A percentile compares a stretch with the other conserved stretches of the same genome.
phyloP scores from a whole-genome alignment of 2,888 invertebrate species.

The Pandemis heparana region DNA sequence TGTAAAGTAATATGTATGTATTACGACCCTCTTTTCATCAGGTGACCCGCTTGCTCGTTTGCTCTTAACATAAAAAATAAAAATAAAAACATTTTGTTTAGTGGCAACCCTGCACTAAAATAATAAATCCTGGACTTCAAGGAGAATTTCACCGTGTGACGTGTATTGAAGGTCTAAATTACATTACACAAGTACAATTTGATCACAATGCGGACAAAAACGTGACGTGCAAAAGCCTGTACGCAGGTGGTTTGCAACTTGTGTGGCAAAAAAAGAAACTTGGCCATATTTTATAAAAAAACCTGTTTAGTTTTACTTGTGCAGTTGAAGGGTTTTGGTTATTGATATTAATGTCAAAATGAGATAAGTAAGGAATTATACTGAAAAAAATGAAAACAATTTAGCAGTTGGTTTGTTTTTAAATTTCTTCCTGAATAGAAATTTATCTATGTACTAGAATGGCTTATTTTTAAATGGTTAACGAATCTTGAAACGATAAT shows the following conservation, averaged over 20 bases:
- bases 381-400: too few relatives aligned
- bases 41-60: too few relatives aligned
- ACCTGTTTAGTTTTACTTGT: neutral
- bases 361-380: too few relatives aligned
- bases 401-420: too few relatives aligned
- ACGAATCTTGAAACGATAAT: too few relatives aligned
- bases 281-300: neutral
- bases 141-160: neutral
- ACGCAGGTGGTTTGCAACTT: conserved; percentile 10
- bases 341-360: neutral
- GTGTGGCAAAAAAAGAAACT: conserved; percentile 11
- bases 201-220: conserved; percentile 1
- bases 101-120: neutral
- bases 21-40: too few relatives aligned
- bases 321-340: neutral
- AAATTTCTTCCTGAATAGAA: too few relatives aligned
- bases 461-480: too few relatives aligned
- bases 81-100: too few relatives aligned
- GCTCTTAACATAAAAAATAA: too few relatives aligned
- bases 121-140: neutral
- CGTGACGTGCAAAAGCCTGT: conserved; percentile 13
- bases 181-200: neutral
- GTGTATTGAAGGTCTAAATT: neutral
- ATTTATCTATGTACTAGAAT: too few relatives aligned
- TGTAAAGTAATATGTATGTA: too few relatives aligned